A percentile compares a stretch with the other conserved stretches of the same genome.
Conservation (phyloP, 2,888 invertebrate genomes). For the Lasiommata megera region DNA sequence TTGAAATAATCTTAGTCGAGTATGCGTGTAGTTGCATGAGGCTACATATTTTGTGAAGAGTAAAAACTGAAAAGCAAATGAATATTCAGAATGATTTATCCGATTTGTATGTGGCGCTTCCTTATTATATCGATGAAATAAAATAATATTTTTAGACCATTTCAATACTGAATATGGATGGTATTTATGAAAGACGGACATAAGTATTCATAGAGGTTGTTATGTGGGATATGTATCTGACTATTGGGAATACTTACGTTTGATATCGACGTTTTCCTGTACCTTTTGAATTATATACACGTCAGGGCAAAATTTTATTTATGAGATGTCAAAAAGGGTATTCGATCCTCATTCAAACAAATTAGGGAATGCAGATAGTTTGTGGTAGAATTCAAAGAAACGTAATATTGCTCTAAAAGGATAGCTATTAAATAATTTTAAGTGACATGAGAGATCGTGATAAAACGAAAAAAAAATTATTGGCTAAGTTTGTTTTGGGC, state of each 20-base stretch:
- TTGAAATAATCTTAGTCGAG: constrained; percentile 1
- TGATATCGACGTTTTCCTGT: background rate
- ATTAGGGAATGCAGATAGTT: no score
- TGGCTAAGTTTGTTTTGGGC: no score
- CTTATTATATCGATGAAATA: background rate
- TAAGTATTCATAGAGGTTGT: background rate
- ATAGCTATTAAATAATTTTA: no score
- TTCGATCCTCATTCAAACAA: no score
- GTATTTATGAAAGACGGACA: background rate
- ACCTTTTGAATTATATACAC: background rate
- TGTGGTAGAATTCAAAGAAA: no score
- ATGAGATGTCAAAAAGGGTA: no score
- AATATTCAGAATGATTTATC: constrained; percentile 10
- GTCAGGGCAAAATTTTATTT: no score
- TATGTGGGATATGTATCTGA: background rate
- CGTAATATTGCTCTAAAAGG: no score
- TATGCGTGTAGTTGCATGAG: constrained; percentile 1
- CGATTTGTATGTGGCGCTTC: background rate
- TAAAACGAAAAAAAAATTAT: no score
- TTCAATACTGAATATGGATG: constrained; percentile 1
- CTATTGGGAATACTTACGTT: background rate
- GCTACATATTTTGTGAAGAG: constrained; percentile 8
- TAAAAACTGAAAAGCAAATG: constrained; percentile 8
- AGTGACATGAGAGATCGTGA: no score
- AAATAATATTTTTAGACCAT: constrained; percentile 5